phyloP scores from a whole-genome alignment of 2,888 invertebrate genomes.

The Drosophila leonis region DNA sequence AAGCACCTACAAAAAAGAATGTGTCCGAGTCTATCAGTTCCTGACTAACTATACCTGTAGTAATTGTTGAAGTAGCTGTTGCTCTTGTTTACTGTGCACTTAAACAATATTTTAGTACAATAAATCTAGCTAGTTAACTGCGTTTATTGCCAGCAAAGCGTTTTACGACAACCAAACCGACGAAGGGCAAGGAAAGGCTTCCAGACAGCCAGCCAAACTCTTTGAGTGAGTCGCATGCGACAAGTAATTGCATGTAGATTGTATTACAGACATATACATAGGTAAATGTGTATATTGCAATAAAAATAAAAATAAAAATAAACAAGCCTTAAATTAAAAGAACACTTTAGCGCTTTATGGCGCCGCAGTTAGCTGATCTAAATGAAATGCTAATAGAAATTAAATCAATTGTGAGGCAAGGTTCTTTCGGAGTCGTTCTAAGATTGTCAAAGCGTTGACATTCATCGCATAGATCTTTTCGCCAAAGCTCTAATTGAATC shows the following conservation, averaged over 20 bases:
- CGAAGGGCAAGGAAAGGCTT: constrained; percentile 30
- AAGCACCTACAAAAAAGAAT: constrained; percentile 71
- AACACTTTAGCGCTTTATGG: constrained; percentile 57
- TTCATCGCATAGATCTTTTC: neutral
- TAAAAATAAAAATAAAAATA: constrained; percentile 59
- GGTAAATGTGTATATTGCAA: constrained; percentile 58
- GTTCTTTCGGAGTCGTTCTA: neutral
- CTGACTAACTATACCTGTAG: constrained; percentile 15
- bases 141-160: constrained; percentile 80
- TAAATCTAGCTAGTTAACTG: constrained; percentile 81
- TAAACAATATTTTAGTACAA: constrained; percentile 80
- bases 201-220: constrained; percentile 46
- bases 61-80: constrained; percentile 34
- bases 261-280: constrained; percentile 21
- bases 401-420: constrained; percentile 3
- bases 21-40: constrained; percentile 42
- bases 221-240: constrained; percentile 51
- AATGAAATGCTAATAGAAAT: constrained; percentile 18
- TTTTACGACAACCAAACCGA: constrained; percentile 73
- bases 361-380: constrained; percentile 3
- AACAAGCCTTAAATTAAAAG: constrained; percentile 66
- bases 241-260: constrained; percentile 63
- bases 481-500: neutral
- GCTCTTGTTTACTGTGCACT: constrained; percentile 70
- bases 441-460: neutral